Evolutionary conservation across 2,797 vertebrate species (phyloP), one percentile per base, ranked within the genome.

Genomic region (Ceryle rudis): DNA sequence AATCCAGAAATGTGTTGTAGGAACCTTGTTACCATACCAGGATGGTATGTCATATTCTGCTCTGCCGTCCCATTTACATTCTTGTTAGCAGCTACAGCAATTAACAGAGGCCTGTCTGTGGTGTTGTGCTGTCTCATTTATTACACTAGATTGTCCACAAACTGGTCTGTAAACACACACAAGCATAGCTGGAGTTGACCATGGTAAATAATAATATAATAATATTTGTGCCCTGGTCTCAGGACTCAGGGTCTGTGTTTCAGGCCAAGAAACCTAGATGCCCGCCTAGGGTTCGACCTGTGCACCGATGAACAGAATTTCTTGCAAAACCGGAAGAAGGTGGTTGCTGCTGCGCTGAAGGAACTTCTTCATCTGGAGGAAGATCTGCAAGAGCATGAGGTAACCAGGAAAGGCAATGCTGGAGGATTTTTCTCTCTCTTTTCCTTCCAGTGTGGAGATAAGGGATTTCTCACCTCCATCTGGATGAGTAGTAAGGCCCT

Each of bases 221-320:
- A 47, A 81, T 35, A 23, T 73, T 60, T 94, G 35, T 81, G 13
- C 54, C 85, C 91, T 96, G 91, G 57, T 92, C 55, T 74, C 74
- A 97, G 97, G 97, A 97, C 97, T 55, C 94, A 97, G 94, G 97
- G 97, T 49, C 62, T 97, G 13, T 97, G 46, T 86, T 97, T 81
- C 93, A 95, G 98, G 17, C 61, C 96, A 16, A 95, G 97, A 60
- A 85, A 87, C 0, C 86, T 98, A 39, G 98, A 98, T 1, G 97
- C 98, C 28, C 98, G 98, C 26, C 94, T 99, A 57, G 98, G 98
- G 29, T 98, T 98, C 31, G 98, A 97, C 91, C 95, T 99, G 37
- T 98, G 98, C 39, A 17, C 72, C 0, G 97, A 98, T 2, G 99
- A 99, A 93, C 97, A 98, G 84, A 91, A 86, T 57, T 99, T 98